Conservation (phyloP, 2,113 vertebrate genomes). For the Murina feae region DNA sequence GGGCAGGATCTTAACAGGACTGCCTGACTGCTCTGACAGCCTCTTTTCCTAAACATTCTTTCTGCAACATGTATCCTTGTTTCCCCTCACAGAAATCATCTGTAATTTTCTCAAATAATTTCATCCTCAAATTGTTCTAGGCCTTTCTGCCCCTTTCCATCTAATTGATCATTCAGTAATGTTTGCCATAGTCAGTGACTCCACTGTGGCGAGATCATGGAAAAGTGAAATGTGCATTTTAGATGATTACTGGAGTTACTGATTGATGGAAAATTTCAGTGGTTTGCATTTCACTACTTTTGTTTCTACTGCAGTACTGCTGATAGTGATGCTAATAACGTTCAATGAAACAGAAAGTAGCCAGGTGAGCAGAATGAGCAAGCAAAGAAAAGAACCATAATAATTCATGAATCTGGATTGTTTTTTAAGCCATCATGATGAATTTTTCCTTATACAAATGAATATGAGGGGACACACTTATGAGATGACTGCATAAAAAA, state of each 20-base stretch:
- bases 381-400: neutral
- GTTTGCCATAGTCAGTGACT: neutral
- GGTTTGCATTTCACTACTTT: neutral
- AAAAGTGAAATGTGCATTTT: neutral
- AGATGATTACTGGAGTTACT: neutral
- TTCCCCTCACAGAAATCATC: neutral
- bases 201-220: neutral
- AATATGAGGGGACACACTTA: neutral
- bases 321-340: neutral
- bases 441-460: neutral
- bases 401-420: neutral
- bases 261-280: neutral
- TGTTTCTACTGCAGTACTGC: neutral
- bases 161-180: neutral
- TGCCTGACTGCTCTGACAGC: neutral
- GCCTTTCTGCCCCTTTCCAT: neutral
- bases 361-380: neutral
- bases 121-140: neutral
- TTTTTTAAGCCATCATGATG: neutral
- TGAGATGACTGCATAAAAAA: neutral
- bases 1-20: neutral
- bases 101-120: neutral
- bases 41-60: neutral
- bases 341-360: neutral
- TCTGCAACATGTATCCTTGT: no score